Evolutionary conservation across 2,888 invertebrate genomes (phyloP).

Genomic region (Nephrotoma appendiculata): DNA sequence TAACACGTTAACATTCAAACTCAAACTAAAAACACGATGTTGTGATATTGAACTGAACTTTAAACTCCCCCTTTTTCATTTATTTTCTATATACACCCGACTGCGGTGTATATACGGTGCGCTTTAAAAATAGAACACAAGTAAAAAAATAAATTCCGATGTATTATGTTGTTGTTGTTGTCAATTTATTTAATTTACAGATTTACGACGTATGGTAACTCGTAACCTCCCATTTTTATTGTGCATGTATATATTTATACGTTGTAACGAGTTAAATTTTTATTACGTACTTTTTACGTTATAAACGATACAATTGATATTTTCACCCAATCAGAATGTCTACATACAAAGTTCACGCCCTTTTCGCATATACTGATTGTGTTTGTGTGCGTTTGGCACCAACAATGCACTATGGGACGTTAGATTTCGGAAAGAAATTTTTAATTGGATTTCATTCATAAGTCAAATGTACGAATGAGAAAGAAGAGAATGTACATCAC

Average conservation of each 20-base stretch:
- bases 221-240: not conserved
- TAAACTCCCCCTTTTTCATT: not conserved
- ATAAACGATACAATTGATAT: not conserved
- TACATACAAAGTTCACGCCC: not conserved
- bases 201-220: not conserved
- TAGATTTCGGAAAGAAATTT: not conserved
- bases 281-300: not conserved
- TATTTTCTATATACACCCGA: not conserved
- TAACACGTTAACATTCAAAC: slow-evolving; percentile 4
- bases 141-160: not conserved
- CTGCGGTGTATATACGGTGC: not conserved
- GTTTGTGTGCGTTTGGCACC: not conserved
- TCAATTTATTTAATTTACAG: not conserved
- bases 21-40: not conserved
- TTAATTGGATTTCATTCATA: not conserved
- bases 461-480: not conserved
- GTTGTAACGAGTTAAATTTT: not conserved
- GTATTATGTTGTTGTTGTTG: not conserved
- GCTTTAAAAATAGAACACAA: not conserved
- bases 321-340: not conserved
- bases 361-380: not conserved
- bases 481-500: not conserved
- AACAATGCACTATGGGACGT: not conserved
- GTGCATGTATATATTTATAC: not conserved
- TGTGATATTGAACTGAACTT: slow-evolving; percentile 1